These are phyloP conservation scores for Selenia dentaria DNA, from an alignment of 2,888 invertebrate species.

Conservation along the genomic window DNA sequence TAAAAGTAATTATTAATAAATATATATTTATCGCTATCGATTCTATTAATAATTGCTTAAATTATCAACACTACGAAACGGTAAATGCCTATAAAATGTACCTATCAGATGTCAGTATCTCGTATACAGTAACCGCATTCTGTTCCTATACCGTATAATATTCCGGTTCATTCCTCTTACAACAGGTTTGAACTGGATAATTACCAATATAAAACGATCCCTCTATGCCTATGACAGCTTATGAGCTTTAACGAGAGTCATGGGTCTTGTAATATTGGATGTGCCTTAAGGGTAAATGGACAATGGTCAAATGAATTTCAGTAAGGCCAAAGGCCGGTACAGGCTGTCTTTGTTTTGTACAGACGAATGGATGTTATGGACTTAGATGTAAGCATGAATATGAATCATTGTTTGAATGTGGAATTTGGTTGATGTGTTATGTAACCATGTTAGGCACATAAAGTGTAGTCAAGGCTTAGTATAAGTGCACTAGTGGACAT, in stretches of 20 bases:
- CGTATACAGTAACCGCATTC: conserved; percentile 74
- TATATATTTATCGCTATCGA: too few relatives aligned
- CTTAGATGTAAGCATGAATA: too few relatives aligned
- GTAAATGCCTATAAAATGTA: conserved; percentile 42
- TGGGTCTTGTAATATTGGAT: conserved; percentile 40
- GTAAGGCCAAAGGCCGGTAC: conserved; percentile 54
- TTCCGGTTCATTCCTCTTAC: conserved; percentile 66
- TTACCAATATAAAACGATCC: conserved; percentile 43
- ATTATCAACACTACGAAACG: too few relatives aligned
- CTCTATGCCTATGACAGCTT: conserved; percentile 29
- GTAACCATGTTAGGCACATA: too few relatives aligned
- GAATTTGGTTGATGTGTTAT: too few relatives aligned
- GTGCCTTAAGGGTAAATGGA: conserved; percentile 56
- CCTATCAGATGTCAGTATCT: conserved; percentile 70
- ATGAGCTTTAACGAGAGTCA: conserved; percentile 27
- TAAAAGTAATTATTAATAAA: too few relatives aligned
- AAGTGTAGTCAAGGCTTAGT: too few relatives aligned
- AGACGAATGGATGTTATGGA: conserved; percentile 42
- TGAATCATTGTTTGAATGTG: too few relatives aligned
- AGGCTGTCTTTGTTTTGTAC: conserved; percentile 60
- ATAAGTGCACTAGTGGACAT: too few relatives aligned
- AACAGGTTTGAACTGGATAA: conserved; percentile 54
- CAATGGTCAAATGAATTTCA: conserved; percentile 62
- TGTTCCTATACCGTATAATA: conserved; percentile 68
- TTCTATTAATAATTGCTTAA: too few relatives aligned